Evolutionary conservation across 2,888 invertebrate genomes (phyloP), one percentile per base, ranked within the genome.

Genomic region (Anthrax anthrax): DNA sequence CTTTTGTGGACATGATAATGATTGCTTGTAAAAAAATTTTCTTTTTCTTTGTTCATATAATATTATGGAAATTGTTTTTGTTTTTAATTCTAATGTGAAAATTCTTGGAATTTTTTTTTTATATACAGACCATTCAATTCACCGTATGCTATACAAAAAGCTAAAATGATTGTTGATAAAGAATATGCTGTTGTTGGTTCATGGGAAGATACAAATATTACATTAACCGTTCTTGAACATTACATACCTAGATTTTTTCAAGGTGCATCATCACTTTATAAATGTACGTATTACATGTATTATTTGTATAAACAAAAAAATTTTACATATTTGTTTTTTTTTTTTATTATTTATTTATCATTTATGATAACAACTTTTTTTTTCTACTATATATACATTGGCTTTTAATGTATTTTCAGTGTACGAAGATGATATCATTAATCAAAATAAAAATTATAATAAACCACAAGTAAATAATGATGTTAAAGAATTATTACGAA

Each of bases 121-220:
- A n/a, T 46, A 41, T 73, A 46, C 69, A 85, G 89, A 42, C 89
- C 88, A 9, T 89, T 90, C 63, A 89, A 90, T 63, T 84, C 84
- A 2, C 69, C 77, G 17, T 88, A 84, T 43, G 89, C 89, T 1
- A 63, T 90, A 56, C 84, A 89, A 64, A 75, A 80, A 44, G 90
- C 90, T 0, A 90, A 90, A 67, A 72, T 79, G 47, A 85, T 88
- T 4, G 88, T 90, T 1, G 89, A 90, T 60, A 76, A 81, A 57
- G 82, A 89, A 60, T 91, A 90, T 60, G 81, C 89, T 0, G 90
- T 90, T 0, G 90, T 91, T 4, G 90, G 90, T 1, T 84, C 90
- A 1, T 72, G 90, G 2, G 90, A 90, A 60, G 89, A 90, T 58
- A 75, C 90, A 63, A 89, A 90, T 67, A 78, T 83, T 2, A 90